phyloP scores from a whole-genome alignment of 2,113 vertebrate genomes.

The Lagopus leucura region DNA sequence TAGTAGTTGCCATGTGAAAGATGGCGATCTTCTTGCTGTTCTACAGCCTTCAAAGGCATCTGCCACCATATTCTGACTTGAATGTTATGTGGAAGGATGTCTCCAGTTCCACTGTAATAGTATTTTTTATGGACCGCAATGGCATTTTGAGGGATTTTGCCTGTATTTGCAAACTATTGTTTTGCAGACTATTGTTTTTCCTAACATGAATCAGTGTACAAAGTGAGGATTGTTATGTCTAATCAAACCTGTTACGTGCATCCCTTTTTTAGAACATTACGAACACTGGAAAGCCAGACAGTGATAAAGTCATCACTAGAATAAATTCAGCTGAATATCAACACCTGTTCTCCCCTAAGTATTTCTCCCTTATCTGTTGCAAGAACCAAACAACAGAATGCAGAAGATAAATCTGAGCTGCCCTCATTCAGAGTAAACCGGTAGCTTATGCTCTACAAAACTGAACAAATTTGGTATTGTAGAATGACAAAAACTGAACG shows the following conservation, averaged over 20 bases:
- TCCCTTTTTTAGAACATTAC: neutral
- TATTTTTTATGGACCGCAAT: neutral
- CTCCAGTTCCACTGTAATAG: neutral
- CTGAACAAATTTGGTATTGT: neutral
- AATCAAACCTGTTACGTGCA: neutral
- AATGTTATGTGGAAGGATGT: neutral
- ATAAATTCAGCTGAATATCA: neutral
- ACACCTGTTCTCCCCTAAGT: neutral
- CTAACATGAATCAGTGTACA: neutral
- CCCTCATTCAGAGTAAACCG: neutral
- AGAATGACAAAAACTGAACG: neutral
- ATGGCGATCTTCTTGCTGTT: neutral
- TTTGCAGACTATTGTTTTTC: neutral
- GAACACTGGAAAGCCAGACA: neutral
- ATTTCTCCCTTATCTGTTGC: neutral
- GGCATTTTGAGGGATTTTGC: neutral
- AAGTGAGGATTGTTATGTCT: neutral
- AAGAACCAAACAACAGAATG: neutral
- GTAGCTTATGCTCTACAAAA: neutral
- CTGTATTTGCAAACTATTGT: accelerated
- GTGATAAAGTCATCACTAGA: neutral
- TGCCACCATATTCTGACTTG: neutral
- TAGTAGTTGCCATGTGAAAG: neutral
- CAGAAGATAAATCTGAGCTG: neutral
- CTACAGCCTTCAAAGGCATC: neutral